A percentile compares a stretch with the other conserved stretches of the same genome.
Evolutionary conservation across 2,113 vertebrate genomes (phyloP).

Genomic region (Choloepus hoffmanni): DNA sequence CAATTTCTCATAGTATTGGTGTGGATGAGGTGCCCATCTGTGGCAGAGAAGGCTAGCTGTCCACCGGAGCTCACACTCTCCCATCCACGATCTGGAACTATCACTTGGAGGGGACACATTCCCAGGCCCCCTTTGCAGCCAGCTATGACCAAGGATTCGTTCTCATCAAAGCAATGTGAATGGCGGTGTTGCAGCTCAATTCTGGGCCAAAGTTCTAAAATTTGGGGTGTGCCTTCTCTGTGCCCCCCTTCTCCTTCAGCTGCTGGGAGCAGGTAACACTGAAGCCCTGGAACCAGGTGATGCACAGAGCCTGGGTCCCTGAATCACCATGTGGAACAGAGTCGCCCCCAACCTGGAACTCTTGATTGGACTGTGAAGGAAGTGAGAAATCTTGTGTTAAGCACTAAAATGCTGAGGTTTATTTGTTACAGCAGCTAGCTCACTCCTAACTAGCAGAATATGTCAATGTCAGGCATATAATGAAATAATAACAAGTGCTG

Average conservation of each 20-base stretch:
- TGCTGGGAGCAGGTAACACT: too few relatives aligned
- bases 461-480: too few relatives aligned
- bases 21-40: too few relatives aligned
- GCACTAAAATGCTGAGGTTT: neutral
- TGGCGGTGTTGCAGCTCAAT: rapidly evolving
- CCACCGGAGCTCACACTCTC: neutral
- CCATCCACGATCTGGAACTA: neutral
- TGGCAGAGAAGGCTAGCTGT: neutral
- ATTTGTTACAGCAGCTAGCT: neutral
- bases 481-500: neutral
- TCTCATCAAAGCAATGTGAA: neutral
- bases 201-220: neutral
- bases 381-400: neutral
- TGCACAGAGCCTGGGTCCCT: neutral
- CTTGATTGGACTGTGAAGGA: neutral
- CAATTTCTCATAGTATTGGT: neutral
- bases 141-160: too few relatives aligned
- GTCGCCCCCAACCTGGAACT: neutral
- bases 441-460: neutral
- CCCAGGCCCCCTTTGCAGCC: neutral
- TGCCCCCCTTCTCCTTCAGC: too few relatives aligned
- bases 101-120: neutral
- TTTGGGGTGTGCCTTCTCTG: neutral
- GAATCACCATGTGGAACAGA: neutral
- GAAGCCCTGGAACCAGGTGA: neutral